Base-by-base conservation (phyloP, 64 coral and sea anemone species). In the Dendronephthya gigantea region DNA sequence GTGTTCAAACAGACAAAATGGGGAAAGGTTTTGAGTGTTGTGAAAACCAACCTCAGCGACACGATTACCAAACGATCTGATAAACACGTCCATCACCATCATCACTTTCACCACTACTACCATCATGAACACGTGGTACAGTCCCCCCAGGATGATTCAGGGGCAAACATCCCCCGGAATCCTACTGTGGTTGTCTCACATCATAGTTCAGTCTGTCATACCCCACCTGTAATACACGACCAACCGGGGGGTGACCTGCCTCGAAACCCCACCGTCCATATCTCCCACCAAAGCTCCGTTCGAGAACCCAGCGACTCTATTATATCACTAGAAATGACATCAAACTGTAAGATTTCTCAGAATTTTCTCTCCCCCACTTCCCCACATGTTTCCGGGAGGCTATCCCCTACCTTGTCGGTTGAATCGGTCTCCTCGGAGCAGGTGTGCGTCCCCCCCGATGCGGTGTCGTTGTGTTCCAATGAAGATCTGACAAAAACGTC, bases 31-130 rank as follows among this genome's bases (percentile, higher is more conserved):
- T 15, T 79, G 31, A 79, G 27, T 34, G 32, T 79, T 34, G 72
- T 79, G 32, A 79, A 79, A 29, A 15, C 72, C 0, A 79, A 17
- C 28, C 30, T 79, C 72, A 79, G 72, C 29, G 72, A 79, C 15
- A 35, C 72, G 1, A 0, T 79, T 14, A 29, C 34, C 13, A 79
- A 79, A 79, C 72, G 72, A 34, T 36, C 72, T 17, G 36, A 34
- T 36, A 8, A 35, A 9, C 72, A 79, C 72, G 36, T 79, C 36
- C 72, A 79, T 19, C 72, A 79, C 36, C 72, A 79, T 19, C 72
- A 79, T 29, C 72, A 79, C 32, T 36, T 79, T 39, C 72, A 79
- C 28, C 72, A 79, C 36, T 79, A 79, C 28, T 79, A 79, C 22
- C 72, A 79, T 39, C 72, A 79, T 33, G 72, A 79, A 35, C 72